Base-by-base conservation (phyloP, 2,113 vertebrate genomes). In the Sylvia atricapilla region DNA sequence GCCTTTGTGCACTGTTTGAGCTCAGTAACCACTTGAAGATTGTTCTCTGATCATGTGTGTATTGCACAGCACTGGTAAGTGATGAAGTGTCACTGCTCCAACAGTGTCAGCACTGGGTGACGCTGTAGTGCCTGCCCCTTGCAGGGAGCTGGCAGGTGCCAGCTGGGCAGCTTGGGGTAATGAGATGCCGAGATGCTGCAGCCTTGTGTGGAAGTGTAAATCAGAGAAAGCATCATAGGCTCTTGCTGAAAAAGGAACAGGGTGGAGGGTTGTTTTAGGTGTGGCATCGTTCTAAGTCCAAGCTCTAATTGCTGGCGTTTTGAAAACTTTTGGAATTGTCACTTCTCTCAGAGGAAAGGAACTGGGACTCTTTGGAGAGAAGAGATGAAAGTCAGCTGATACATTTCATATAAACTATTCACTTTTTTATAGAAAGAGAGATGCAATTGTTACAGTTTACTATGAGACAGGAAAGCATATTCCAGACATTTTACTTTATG, bases 21-120 rank as follows among this genome's bases (percentile, higher is more conserved):
- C 46, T 2, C 3, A 50, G 35, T 33, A 25, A 37, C 20, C 22
- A 3, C 9, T 25, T 25, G 63, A 79, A 39, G 35, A 25, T 35
- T 31, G 76, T 23, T 50, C 16, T 70, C 4, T 47, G 1, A 1
- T 19, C 7, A 0, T 2, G 11, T 72, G 33, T 37, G 23, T 31
- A 1, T 64, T 27, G 17, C 12, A 4, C 28, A 28, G 68, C 33
- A 1, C 44, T 46, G 63, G 35, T 72, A 47, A 89, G 58, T 35
- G 77, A 18, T 16, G 39, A 20, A 70, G 37, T 18, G 3, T n/a
- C 22, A 1, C 69, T 49, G 37, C 74, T 53, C 0, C 0, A 6
- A 6, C 16, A 0, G 6, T 21, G 62, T 14, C 19, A 23, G 13
- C 23, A 0, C 19, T 3, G 0, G 16, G 5, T 12, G 77, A 6